Evolutionary conservation across 2,113 vertebrate genomes (phyloP), one percentile per base, ranked within the genome.

Genomic region (Bubalus kerabau): DNA sequence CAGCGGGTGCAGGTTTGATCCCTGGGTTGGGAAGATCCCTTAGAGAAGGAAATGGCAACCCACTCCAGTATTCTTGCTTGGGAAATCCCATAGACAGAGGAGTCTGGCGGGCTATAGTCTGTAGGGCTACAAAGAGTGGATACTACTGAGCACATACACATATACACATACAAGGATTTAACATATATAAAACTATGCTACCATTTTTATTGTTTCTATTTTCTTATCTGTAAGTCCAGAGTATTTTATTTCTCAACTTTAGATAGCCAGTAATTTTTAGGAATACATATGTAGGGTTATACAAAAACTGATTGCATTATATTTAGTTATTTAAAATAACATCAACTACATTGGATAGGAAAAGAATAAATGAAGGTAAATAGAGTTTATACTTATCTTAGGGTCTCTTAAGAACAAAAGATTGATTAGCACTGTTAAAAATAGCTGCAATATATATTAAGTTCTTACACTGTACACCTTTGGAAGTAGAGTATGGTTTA

Each of bases 61-160:
- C 6, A 43, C 36, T 74, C 21, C 21, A 74, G 21, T 43, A 43
- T 74, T 74, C 71, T 74, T 43, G 21, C 71, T 21, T 74, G 11
- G 71, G 71, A 74, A 24, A 74, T 14, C 21, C 36, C 1, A 74
- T 43, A 21, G 36, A 74, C 19, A 74, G 21, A 43, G 36, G 71
- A 43, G 71, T 7, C 21, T 43, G 71, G 36, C 0, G 0, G 36
- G 71, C 36, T 74, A 13, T 1, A 43, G 12, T 43, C 21, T 1
- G 0, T 13, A 36, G 10, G 11, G 36, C 26, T 23, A 26, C 71
- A 43, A 40, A 74, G 5, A 43, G 36, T 74, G 36, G 11, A 43
- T 24, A 40, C 36, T 40, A 74, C 71, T 43, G 71, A 74, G 71
- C 23, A 74, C 23, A 74, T 36, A 40, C 21, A 43, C 36, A 43